Evolutionary conservation across 2,797 vertebrate species (phyloP).

Genomic region (Eremophila alpestris): DNA sequence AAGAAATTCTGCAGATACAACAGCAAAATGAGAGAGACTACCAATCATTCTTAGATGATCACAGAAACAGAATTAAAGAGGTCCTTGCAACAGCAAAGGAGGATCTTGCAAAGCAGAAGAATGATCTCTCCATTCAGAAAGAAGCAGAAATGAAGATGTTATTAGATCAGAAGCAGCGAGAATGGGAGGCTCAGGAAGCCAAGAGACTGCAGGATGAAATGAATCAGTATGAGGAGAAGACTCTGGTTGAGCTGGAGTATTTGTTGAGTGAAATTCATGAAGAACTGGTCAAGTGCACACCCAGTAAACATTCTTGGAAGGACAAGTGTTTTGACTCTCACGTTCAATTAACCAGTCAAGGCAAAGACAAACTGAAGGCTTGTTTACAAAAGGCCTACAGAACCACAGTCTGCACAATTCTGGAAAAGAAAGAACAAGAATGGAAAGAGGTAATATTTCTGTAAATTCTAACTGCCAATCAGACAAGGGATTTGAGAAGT

Average conservation of each 20-base stretch:
- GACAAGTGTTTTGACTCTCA: not conserved
- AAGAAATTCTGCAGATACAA: slow-evolving; percentile 85
- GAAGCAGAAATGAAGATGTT: slow-evolving; percentile 81
- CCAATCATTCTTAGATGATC: slow-evolving; percentile 82
- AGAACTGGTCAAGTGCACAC: slow-evolving; percentile 49
- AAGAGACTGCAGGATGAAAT: slow-evolving; percentile 71
- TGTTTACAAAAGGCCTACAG: slow-evolving; percentile 79
- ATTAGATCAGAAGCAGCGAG: slow-evolving; percentile 76
- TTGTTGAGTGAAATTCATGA: slow-evolving; percentile 78
- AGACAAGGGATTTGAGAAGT: not conserved
- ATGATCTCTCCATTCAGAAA: slow-evolving; percentile 81
- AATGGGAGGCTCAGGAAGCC: slow-evolving; percentile 78
- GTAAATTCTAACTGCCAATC: not conserved
- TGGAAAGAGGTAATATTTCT: slow-evolving; percentile 82
- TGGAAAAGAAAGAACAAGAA: slow-evolving; percentile 75
- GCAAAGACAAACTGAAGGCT: slow-evolving; percentile 72
- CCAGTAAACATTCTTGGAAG: slow-evolving; percentile 27
- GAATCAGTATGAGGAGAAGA: slow-evolving; percentile 72
- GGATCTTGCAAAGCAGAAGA: slow-evolving; percentile 78
- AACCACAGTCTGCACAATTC: slow-evolving; percentile 68
- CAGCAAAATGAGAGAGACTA: slow-evolving; percentile 82
- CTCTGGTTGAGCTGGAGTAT: slow-evolving; percentile 76
- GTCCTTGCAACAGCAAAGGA: slow-evolving; percentile 78
- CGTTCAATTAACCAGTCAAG: slow-evolving; percentile 18
- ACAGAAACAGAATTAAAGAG: slow-evolving; percentile 78